Conservation (phyloP, 1,140 invertebrate species). For the Luehdorfia chinensis region DNA sequence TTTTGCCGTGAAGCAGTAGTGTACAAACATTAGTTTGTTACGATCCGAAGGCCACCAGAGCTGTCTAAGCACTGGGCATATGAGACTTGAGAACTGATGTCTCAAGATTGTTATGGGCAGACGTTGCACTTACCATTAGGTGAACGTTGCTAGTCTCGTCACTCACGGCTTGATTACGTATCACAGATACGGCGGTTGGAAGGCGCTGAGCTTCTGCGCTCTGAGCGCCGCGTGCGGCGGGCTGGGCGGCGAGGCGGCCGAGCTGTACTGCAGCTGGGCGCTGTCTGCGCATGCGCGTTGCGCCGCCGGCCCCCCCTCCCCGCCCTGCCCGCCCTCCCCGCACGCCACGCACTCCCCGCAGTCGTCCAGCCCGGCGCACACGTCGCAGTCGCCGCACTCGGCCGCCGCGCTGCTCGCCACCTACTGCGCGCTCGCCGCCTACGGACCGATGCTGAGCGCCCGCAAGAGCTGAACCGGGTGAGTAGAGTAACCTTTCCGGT, state of each 20-base stretch:
- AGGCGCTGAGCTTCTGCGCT: constrained; percentile 57
- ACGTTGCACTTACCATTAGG: no score
- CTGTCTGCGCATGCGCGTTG: constrained; percentile 50
- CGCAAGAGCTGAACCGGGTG: constrained; percentile 39
- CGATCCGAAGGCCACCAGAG: no score
- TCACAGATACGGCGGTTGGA: constrained; percentile 60
- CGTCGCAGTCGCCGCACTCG: constrained; percentile 25
- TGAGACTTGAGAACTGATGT: no score
- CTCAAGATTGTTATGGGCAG: no score
- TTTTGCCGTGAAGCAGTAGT: no score
- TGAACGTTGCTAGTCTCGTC: no score
- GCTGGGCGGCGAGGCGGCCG: constrained; percentile 34
- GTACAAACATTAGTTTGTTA: no score
- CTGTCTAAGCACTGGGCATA: no score
- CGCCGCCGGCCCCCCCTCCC: constrained; percentile 10
- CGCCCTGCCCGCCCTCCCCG: constrained; percentile 16
- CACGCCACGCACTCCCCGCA: constrained; percentile 41
- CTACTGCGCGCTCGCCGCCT: constrained; percentile 50
- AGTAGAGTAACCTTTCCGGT: no score
- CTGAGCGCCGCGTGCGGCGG: constrained; percentile 59
- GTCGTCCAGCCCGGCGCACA: constrained; percentile 31
- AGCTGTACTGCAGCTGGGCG: constrained; percentile 55
- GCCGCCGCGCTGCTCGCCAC: constrained; percentile 42
- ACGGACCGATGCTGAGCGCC: constrained; percentile 34
- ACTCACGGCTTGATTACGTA: no score